Evolutionary conservation across 2,797 vertebrate genomes (phyloP).

Genomic region (Forpus xanthops): DNA sequence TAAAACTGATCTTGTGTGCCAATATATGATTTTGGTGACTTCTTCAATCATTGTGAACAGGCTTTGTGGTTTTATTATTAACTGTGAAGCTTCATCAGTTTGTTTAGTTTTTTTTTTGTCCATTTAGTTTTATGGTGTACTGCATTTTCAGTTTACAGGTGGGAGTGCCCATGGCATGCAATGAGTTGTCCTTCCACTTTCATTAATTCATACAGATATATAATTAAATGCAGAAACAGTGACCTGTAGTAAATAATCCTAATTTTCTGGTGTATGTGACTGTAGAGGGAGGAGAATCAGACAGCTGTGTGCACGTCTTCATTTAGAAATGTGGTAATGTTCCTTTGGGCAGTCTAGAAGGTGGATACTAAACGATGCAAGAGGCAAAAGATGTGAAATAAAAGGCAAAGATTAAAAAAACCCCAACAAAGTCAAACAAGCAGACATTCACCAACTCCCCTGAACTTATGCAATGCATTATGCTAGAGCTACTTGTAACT

Average conservation of each 20-base stretch:
- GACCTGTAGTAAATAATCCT: not conserved
- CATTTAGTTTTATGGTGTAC: not conserved
- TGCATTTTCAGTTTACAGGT: not conserved
- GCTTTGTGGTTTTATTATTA: rapidly evolving
- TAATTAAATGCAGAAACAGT: not conserved
- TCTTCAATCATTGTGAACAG: not conserved
- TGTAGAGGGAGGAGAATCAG: not conserved
- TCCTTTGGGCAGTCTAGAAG: not conserved
- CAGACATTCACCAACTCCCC: not conserved
- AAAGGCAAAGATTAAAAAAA: not conserved
- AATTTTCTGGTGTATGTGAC: rapidly evolving
- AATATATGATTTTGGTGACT: rapidly evolving
- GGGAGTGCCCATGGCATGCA: not conserved
- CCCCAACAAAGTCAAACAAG: not conserved
- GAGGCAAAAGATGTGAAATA: not conserved
- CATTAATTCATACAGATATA: not conserved
- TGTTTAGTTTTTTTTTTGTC: not conserved
- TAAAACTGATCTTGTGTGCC: not conserved
- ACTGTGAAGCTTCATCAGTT: not conserved
- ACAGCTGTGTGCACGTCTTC: not conserved
- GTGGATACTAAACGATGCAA: not conserved
- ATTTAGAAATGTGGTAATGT: not conserved
- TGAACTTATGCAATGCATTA: not conserved
- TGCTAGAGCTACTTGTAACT: not conserved
- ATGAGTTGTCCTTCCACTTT: not conserved